These are phyloP conservation scores for Chaetorhynchus papuensis DNA, from an alignment of 2,113 vertebrate species.

Conservation along the genomic window DNA sequence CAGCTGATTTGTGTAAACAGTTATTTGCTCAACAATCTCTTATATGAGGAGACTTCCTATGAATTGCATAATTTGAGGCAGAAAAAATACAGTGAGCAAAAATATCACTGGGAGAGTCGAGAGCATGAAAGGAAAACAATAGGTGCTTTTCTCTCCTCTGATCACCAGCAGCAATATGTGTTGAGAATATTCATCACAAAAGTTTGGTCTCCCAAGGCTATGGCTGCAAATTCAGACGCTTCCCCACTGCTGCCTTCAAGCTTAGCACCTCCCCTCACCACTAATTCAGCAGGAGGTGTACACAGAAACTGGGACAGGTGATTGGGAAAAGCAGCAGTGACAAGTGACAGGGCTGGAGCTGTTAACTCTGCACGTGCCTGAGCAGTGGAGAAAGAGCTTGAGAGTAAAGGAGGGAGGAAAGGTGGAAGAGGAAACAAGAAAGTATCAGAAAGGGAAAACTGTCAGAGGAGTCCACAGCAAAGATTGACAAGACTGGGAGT, in stretches of 20 bases:
- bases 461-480: background rate
- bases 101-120: background rate
- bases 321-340: background rate
- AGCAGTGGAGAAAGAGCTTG: background rate
- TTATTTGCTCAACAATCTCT: conserved; percentile 4
- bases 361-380: background rate
- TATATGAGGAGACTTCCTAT: background rate
- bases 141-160: background rate
- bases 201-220: background rate
- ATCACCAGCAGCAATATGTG: background rate
- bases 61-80: background rate
- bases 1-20: background rate
- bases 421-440: background rate
- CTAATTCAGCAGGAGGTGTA: rapidly evolving
- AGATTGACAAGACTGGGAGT: background rate
- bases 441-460: background rate
- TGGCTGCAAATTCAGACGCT: background rate
- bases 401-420: background rate
- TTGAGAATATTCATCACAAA: background rate
- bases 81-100: background rate
- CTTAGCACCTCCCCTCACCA: background rate
- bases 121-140: background rate
- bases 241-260: background rate
- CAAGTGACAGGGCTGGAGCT: background rate
- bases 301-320: background rate